Conservation (phyloP, 2,797 vertebrate genomes). For the Acanthopagrus latus region DNA sequence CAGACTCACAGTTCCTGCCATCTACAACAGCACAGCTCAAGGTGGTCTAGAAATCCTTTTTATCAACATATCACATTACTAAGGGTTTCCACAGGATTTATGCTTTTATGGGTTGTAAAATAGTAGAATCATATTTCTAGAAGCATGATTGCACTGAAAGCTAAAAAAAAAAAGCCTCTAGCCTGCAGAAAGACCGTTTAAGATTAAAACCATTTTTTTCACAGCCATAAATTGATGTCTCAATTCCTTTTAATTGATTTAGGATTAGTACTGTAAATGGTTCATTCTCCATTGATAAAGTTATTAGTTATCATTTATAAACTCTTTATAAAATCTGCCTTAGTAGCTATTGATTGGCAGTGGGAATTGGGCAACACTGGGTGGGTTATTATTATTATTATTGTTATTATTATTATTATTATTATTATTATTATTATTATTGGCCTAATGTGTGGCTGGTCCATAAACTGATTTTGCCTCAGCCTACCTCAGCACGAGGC, state of each 20-base stretch:
- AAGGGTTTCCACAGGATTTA: not conserved
- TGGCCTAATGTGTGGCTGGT: constrained; percentile 13
- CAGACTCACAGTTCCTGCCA: not conserved
- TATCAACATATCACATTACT: not conserved
- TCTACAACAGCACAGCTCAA: not conserved
- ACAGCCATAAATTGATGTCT: not conserved
- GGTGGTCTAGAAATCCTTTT: not conserved
- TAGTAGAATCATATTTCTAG: not conserved
- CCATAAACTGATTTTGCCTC: constrained; percentile 30
- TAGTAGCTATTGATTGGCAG: constrained; percentile 9
- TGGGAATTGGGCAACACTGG: not conserved
- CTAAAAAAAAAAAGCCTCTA: not conserved
- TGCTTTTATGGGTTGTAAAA: not conserved
- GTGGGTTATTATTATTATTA: constrained; percentile 39
- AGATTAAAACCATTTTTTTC: not conserved
- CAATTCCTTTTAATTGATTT: not conserved
- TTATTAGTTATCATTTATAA: not conserved
- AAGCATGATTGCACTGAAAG: not conserved
- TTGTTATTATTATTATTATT: no score
- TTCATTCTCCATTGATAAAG: not conserved
- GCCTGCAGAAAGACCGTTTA: not conserved
- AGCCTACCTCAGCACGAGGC: constrained; percentile 1
- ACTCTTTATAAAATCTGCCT: not conserved
- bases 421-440: constrained; percentile 44
- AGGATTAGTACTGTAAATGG: not conserved